These are phyloP conservation scores for Hypomecis punctinalis DNA, from an alignment of 2,888 invertebrate genomes.

Conservation along the genomic window DNA sequence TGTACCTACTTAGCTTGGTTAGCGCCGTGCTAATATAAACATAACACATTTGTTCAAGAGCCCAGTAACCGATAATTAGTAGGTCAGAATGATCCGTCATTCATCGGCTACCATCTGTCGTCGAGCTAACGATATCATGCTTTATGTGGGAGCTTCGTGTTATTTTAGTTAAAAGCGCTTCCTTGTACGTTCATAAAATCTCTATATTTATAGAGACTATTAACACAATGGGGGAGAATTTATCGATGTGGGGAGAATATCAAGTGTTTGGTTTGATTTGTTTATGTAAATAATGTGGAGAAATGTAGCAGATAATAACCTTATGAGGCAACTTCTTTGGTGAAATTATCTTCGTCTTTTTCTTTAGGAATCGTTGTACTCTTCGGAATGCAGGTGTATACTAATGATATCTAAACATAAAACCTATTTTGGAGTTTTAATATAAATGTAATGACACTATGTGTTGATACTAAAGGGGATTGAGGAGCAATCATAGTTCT, in stretches of 20 bases:
- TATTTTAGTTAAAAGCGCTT: constrained; percentile 59
- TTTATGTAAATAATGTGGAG: constrained; percentile 13
- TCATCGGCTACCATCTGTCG: constrained; percentile 59
- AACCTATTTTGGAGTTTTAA: too few species aligned
- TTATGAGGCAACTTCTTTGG: too few species aligned
- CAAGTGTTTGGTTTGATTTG: constrained; percentile 21
- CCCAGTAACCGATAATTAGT: constrained; percentile 57
- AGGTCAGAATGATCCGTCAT: constrained; percentile 59
- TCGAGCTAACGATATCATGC: constrained; percentile 32
- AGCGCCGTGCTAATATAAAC: constrained; percentile 13
- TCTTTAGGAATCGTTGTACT: too few species aligned
- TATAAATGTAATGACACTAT: too few species aligned
- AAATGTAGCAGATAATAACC: constrained; percentile 2
- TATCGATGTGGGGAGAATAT: constrained; percentile 30
- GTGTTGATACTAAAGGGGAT: too few species aligned
- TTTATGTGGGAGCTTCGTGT: constrained; percentile 47
- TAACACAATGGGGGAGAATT: constrained; percentile 38
- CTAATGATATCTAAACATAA: too few species aligned
- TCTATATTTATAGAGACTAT: constrained; percentile 41
- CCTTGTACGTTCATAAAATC: constrained; percentile 49
- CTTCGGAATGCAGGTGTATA: too few species aligned
- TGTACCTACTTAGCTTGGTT: background rate
- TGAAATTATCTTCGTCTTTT: too few species aligned
- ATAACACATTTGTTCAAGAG: constrained; percentile 28
- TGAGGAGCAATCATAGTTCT: too few species aligned